Evolutionary conservation across 2,797 vertebrate genomes (phyloP).

Genomic region (Cyprinodon diabolis): DNA sequence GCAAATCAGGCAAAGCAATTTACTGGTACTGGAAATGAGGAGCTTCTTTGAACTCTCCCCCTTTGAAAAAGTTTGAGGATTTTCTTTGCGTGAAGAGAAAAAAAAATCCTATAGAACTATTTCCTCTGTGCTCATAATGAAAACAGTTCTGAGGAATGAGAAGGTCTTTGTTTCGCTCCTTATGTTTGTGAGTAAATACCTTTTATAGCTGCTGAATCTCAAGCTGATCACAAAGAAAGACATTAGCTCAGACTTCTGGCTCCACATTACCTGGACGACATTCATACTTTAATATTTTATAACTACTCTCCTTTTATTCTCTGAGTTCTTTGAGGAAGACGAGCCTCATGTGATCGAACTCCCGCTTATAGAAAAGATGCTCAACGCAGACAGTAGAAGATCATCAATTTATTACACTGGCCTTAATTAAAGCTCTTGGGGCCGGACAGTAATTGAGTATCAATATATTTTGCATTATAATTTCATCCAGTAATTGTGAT

Average conservation of each 20-base stretch:
- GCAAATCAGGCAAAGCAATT: slow-evolving; percentile 77
- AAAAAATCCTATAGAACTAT: slow-evolving; percentile 25
- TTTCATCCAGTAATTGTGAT: no score
- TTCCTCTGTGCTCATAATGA: slow-evolving; percentile 33
- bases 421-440: no score
- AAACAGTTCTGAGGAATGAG: slow-evolving; percentile 39
- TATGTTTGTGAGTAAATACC: slow-evolving; percentile 30
- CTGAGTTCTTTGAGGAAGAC: neutral
- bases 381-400: neutral
- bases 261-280: neutral
- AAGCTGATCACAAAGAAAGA: neutral
- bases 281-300: neutral
- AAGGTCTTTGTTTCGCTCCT: slow-evolving; percentile 51
- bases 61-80: slow-evolving; percentile 65
- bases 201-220: neutral
- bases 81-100: slow-evolving; percentile 27
- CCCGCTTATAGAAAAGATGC: neutral
- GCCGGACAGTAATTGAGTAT: no score
- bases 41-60: slow-evolving; percentile 72
- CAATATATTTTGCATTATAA: no score
- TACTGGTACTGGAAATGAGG: slow-evolving; percentile 66
- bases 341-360: neutral
- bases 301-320: neutral
- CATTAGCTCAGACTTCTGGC: neutral
- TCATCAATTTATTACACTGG: no score